Conservation (phyloP, 1,140 invertebrate species). For the Drosophila fuyamai region DNA sequence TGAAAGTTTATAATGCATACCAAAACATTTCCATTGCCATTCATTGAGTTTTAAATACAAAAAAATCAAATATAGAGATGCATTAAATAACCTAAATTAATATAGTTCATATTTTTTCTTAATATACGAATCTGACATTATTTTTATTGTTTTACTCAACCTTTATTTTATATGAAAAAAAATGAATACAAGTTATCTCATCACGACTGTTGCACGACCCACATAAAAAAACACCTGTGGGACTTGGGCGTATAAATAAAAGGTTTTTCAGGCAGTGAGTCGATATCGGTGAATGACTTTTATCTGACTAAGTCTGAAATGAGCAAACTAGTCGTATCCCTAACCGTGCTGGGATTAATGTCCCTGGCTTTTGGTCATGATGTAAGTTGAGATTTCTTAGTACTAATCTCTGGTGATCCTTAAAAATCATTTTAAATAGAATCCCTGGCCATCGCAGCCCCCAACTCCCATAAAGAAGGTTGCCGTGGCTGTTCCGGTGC, state of each 20-base stretch:
- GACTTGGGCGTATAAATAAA: constrained; percentile 14
- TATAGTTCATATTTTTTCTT: neutral
- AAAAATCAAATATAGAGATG: too few species aligned
- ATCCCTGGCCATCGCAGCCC: constrained; percentile 19
- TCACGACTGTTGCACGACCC: neutral
- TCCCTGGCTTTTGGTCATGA: constrained; percentile 5
- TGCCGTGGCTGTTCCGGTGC: constrained; percentile 35
- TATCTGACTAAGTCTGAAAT: constrained; percentile 15
- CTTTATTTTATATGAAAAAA: neutral
- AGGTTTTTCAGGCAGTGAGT: neutral
- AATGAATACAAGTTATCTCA: neutral
- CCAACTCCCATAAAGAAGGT: constrained; percentile 24
- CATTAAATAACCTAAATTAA: too few species aligned
- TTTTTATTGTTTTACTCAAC: neutral
- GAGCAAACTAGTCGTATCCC: constrained; percentile 23
- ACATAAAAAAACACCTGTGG: constrained; percentile 32
- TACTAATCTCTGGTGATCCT: neutral
- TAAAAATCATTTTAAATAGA: neutral
- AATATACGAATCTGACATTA: too few species aligned
- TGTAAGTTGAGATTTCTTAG: constrained; percentile 7
- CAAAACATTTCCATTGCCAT: too few species aligned
- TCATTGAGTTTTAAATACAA: too few species aligned
- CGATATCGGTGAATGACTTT: constrained; percentile 25
- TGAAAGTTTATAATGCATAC: too few species aligned
- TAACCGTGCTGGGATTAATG: constrained; percentile 20